Conservation (phyloP, 2,888 invertebrate species). For the Teinopalpus imperialis region DNA sequence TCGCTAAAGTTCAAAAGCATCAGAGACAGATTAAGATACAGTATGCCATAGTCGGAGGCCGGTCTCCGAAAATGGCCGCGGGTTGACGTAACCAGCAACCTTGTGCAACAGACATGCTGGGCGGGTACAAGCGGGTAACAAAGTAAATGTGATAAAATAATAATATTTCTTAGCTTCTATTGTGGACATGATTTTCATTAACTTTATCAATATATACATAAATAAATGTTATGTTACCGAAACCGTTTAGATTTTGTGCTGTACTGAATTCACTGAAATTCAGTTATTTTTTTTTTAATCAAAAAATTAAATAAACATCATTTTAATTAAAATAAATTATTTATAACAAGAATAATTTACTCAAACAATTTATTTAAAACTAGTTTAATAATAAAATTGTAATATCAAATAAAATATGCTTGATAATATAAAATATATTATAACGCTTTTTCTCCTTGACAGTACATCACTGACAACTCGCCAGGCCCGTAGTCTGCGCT, state of each 20-base stretch:
- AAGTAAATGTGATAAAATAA: neutral
- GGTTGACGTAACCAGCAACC: conserved; percentile 35
- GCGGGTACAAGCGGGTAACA: conserved; percentile 23
- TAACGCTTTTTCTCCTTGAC: neutral
- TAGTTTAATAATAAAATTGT: too few species aligned
- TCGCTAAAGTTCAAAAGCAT: conserved; percentile 19
- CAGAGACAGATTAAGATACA: conserved; percentile 13
- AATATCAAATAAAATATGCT: too few species aligned
- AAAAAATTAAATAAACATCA: too few species aligned
- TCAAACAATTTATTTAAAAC: too few species aligned
- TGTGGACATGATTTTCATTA: too few species aligned
- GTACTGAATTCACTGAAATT: too few species aligned
- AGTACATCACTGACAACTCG: conserved; percentile 11
- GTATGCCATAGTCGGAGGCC: conserved; percentile 14
- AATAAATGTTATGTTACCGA: too few species aligned
- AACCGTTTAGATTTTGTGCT: too few species aligned
- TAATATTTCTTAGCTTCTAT: neutral
- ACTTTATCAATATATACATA: too few species aligned
- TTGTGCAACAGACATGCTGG: conserved; percentile 33
- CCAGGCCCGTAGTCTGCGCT: conserved; percentile 1
- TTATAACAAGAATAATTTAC: too few species aligned
- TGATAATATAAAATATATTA: neutral
- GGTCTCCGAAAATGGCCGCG: conserved; percentile 31
- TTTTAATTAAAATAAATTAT: too few species aligned
- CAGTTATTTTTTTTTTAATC: too few species aligned